phyloP scores from a whole-genome alignment of 2,113 vertebrate species.

The Chunga burmeisteri region DNA sequence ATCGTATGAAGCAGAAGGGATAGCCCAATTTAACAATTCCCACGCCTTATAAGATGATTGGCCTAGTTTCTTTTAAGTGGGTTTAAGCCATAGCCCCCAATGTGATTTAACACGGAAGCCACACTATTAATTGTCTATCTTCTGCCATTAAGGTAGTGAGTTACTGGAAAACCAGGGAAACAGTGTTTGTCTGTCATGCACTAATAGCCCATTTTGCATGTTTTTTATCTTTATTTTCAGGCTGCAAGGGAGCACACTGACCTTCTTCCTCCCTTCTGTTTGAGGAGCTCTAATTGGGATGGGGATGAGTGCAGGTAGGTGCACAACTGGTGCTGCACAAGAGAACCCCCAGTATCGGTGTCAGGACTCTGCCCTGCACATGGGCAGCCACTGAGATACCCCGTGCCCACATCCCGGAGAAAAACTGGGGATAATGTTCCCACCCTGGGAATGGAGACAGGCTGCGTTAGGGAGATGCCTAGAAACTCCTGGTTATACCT shows the following conservation, averaged over 20 bases:
- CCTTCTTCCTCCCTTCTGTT: background rate
- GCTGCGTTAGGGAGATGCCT: background rate
- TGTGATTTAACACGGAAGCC: conserved; percentile 9
- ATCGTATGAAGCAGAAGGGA: conserved; percentile 12
- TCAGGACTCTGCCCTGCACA: background rate
- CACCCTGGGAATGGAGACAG: background rate
- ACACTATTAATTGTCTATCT: conserved; percentile 15
- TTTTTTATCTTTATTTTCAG: background rate
- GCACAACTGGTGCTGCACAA: background rate
- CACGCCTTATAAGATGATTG: conserved; percentile 39
- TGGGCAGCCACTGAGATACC: background rate
- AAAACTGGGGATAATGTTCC: background rate
- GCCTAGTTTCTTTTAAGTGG: conserved; percentile 56
- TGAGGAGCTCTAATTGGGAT: background rate
- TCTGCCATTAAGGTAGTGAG: background rate
- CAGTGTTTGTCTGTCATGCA: background rate
- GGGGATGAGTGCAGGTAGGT: background rate
- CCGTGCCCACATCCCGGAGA: fast-evolving
- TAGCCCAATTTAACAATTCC: conserved; percentile 47
- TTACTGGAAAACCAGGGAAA: conserved; percentile 6
- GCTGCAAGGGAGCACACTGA: background rate
- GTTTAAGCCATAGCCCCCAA: conserved; percentile 25
- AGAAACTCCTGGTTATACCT: background rate
- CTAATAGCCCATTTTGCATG: background rate
- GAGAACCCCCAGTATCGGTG: fast-evolving